These are phyloP conservation scores for Unio delphinus DNA, from an alignment of 2,888 invertebrate species.

Conservation along the genomic window DNA sequence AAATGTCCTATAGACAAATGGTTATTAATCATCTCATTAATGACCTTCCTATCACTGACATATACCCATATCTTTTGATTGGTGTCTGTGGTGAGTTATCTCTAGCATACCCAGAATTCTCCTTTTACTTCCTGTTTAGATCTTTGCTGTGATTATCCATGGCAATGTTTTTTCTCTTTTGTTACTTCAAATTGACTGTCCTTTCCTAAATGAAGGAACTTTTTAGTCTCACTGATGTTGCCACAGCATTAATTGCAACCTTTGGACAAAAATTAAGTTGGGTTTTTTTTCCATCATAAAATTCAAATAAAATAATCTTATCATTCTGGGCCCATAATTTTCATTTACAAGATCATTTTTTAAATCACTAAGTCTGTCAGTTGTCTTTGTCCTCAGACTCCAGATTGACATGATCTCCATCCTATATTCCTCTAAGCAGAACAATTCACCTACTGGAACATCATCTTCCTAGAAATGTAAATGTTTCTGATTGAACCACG, in stretches of 20 bases:
- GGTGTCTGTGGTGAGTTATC: constrained; percentile 7
- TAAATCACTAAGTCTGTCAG: constrained; percentile 1
- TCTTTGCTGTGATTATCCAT: constrained; percentile 16
- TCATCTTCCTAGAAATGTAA: constrained; percentile 11
- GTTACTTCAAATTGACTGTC: constrained; percentile 10
- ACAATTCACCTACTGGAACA: constrained; percentile 11
- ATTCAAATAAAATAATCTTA: constrained; percentile 8
- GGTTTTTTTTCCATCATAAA: neutral
- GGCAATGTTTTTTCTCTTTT: constrained; percentile 7
- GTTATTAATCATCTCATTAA: constrained; percentile 4
- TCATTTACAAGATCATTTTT: constrained; percentile 19
- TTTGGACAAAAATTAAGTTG: constrained; percentile 4
- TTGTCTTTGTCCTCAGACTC: neutral
- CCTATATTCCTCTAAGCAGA: constrained; percentile 9
- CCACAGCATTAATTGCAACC: constrained; percentile 10
- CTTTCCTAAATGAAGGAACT: constrained; percentile 8
- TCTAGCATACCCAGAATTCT: constrained; percentile 9
- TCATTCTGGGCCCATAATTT: constrained; percentile 17
- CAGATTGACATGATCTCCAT: neutral
- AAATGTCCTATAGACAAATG: neutral
- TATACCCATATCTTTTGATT: constrained; percentile 10
- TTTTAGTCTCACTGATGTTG: constrained; percentile 9
- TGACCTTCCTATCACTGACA: constrained; percentile 7
- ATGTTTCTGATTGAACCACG: constrained; percentile 14
- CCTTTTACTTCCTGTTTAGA: constrained; percentile 16